A percentile compares a stretch with the other conserved stretches of the same genome.
Conservation (phyloP, 2,797 vertebrate species). For the Catharus ustulatus region DNA sequence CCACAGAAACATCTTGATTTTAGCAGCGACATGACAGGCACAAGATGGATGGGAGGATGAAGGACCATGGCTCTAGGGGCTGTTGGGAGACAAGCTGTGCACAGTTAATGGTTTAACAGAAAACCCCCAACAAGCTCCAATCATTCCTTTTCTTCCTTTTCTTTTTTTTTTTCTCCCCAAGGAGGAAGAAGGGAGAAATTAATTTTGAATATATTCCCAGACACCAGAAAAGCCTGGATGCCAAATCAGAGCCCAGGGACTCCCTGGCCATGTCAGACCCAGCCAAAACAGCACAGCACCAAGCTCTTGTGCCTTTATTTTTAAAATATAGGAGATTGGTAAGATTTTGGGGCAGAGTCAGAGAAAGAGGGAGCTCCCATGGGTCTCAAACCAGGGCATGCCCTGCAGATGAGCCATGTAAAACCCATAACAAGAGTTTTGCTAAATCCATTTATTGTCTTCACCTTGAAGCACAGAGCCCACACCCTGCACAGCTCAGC, state of each 20-base stretch:
- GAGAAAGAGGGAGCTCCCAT: not conserved
- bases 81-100: not conserved
- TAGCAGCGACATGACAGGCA: not conserved
- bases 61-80: not conserved
- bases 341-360: not conserved
- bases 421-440: not conserved
- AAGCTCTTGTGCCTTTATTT: not conserved
- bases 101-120: not conserved
- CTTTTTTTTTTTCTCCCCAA: not conserved
- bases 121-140: not conserved
- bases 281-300: not conserved
- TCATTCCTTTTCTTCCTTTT: not conserved
- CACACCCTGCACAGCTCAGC: not conserved
- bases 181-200: not conserved
- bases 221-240: not conserved
- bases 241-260: not conserved
- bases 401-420: not conserved
- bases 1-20: not conserved
- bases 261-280: not conserved
- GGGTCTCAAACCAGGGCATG: not conserved
- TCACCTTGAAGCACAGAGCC: not conserved
- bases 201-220: not conserved
- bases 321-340: not conserved
- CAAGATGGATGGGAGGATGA: not conserved
- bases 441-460: not conserved